These are phyloP conservation scores for Lasioglossum albipes DNA, from an alignment of 1,140 invertebrate genomes.

Conservation along the genomic window DNA sequence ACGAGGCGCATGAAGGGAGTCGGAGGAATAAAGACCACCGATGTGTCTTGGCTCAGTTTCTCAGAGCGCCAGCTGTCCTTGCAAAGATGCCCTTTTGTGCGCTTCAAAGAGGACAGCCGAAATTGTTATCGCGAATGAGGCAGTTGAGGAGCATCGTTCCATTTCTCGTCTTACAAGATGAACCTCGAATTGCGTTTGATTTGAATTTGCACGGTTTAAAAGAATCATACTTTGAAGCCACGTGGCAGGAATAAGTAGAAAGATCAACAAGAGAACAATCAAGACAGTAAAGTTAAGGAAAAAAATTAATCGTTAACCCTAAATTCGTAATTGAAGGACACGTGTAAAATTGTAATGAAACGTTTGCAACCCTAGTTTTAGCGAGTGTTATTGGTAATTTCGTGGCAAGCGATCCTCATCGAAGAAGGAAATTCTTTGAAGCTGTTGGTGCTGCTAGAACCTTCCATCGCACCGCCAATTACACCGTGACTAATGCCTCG, in stretches of 20 bases:
- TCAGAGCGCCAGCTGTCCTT: constrained; percentile 26
- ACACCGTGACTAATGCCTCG: constrained; percentile 74
- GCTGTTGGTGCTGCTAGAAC: constrained; percentile 15
- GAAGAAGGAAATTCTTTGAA: constrained; percentile 37
- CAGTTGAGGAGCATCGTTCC: neutral
- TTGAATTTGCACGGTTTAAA: too few species aligned
- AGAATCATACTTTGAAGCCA: too few species aligned
- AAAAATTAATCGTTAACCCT: too few species aligned
- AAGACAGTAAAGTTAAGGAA: too few species aligned
- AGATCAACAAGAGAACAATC: too few species aligned
- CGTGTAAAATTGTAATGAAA: too few species aligned
- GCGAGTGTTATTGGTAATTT: too few species aligned
- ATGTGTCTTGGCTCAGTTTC: constrained; percentile 25
- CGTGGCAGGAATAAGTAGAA: too few species aligned
- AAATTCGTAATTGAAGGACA: too few species aligned
- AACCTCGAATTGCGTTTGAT: too few species aligned
- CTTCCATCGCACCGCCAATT: constrained; percentile 67
- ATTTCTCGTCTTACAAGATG: neutral
- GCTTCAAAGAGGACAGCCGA: constrained; percentile 53
- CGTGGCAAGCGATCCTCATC: neutral
- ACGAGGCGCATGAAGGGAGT: constrained; percentile 30
- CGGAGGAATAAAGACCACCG: constrained; percentile 19
- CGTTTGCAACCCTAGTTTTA: too few species aligned
- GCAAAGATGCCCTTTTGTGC: constrained; percentile 31
- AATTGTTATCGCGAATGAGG: constrained; percentile 34